These are phyloP conservation scores for Geophilus truncorum DNA, from an alignment of 2,888 invertebrate species.

Conservation along the genomic window DNA sequence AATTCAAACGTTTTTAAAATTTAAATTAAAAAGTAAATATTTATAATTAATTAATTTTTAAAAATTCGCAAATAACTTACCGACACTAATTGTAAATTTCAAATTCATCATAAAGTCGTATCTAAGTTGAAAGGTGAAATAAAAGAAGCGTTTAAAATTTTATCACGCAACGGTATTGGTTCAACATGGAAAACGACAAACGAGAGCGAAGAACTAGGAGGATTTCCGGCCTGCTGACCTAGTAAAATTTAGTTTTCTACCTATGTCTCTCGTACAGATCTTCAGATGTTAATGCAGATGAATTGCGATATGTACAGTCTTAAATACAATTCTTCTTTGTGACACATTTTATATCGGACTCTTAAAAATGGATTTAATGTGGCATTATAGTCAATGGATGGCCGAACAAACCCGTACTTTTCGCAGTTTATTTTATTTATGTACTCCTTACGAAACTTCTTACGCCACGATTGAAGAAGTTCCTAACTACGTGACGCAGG, in stretches of 20 bases:
- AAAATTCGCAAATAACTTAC: too few relatives aligned
- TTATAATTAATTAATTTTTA: too few relatives aligned
- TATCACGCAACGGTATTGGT: not conserved
- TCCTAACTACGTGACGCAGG: constrained; percentile 69
- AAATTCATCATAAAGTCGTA: too few relatives aligned
- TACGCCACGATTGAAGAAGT: constrained; percentile 58
- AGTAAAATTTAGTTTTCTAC: not conserved
- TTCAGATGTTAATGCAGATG: not conserved
- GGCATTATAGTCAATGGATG: not conserved
- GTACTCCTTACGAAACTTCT: constrained; percentile 32
- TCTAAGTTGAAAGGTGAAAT: too few relatives aligned
- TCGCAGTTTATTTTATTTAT: constrained; percentile 32
- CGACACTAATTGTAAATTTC: too few relatives aligned
- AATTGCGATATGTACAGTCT: not conserved
- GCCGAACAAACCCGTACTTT: constrained; percentile 28
- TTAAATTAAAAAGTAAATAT: too few relatives aligned
- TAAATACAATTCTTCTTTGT: not conserved
- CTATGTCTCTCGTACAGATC: not conserved
- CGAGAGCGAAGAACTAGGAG: constrained; percentile 16
- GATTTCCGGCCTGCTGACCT: constrained; percentile 2
- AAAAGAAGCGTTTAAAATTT: too few relatives aligned
- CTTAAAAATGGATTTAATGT: not conserved
- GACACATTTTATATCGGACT: not conserved
- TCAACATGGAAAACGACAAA: not conserved
- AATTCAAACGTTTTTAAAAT: too few relatives aligned